Evolutionary conservation across 2,888 invertebrate genomes (phyloP), one percentile per base, ranked within the genome.

Genomic region (Sphaerophoria rueppellii): DNA sequence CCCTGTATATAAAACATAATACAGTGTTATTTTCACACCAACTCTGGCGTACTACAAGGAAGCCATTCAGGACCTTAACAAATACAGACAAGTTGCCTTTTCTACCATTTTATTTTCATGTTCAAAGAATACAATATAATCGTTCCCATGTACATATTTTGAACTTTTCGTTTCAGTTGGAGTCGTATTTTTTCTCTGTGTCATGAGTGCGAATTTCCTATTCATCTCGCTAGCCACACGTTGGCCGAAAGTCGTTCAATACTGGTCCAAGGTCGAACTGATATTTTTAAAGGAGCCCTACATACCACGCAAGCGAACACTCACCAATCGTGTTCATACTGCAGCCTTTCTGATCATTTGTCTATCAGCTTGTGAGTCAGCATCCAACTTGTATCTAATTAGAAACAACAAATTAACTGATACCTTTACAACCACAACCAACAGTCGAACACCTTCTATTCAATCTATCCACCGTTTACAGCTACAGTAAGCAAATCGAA

Each of bases 231-330:
- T 92, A 80, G 91, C 90, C 0, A 81, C 82, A 7, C 88, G 87
- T 34, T 92, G 92, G 92, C 91, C 91, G 0, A 57, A 87, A 11
- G 73, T 92, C 12, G 90, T 91, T 55, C 87, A 89, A 3, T 88
- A 88, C 57, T 92, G 92, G 91, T 88, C 89, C 3, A 86, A 87
- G n/a, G 87, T 88, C 6, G 92, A 92, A 67, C 43, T 89, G 71
- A 88, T 88, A 7, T 92, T 92, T 54, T 88, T 89, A 1, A 88
- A 87, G 73, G 73, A 88, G 14, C 90, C 91, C 0, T 92, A 92
- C 76, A 87, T 89, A 52, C 75, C 74, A 11, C 88, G 89, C 0
- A 89, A 89, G 52, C 77, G 78, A 4, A 88, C 86, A 58, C 87
- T 91, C 4, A 67, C 87, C 0, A 86, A 82, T 1, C 89, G 91